Percentiles rank a stretch among this genome's conserved stretches.
Conservation (phyloP, 1,140 invertebrate species). For the Argopecten irradians region DNA sequence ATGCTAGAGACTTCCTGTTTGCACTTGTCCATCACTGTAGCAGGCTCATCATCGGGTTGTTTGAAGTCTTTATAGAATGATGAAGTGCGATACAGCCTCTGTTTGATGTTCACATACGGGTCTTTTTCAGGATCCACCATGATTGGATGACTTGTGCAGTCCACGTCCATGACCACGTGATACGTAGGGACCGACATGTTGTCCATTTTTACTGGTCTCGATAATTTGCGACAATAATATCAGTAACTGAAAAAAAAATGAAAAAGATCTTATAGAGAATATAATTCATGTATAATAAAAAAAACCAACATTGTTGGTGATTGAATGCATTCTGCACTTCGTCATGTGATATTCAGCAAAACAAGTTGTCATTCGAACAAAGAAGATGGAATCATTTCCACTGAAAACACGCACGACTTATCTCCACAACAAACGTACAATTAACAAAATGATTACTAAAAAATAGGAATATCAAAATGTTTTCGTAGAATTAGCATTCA, state of each 20-base stretch:
- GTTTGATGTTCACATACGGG: not conserved
- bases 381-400: no score
- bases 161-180: not conserved
- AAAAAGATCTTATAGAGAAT: no score
- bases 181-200: not conserved
- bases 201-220: not conserved
- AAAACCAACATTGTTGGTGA: no score
- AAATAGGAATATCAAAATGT: no score
- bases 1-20: conserved; percentile 19
- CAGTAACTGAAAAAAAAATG: not conserved
- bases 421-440: no score
- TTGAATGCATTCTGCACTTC: no score
- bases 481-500: no score
- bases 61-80: conserved; percentile 42
- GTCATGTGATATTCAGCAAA: no score
- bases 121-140: not conserved
- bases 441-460: no score
- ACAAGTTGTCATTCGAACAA: no score
- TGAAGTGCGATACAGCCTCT: conserved; percentile 30
- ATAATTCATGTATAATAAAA: no score
- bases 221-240: not conserved
- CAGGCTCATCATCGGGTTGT: conserved; percentile 25
- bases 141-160: not conserved
- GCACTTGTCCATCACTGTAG: conserved; percentile 4
- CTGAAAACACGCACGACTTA: no score